Percentiles rank a stretch among this genome's conserved stretches.
These are phyloP conservation scores for Sinosuthora webbiana DNA, from an alignment of 2,113 vertebrate species.

Conservation along the genomic window DNA sequence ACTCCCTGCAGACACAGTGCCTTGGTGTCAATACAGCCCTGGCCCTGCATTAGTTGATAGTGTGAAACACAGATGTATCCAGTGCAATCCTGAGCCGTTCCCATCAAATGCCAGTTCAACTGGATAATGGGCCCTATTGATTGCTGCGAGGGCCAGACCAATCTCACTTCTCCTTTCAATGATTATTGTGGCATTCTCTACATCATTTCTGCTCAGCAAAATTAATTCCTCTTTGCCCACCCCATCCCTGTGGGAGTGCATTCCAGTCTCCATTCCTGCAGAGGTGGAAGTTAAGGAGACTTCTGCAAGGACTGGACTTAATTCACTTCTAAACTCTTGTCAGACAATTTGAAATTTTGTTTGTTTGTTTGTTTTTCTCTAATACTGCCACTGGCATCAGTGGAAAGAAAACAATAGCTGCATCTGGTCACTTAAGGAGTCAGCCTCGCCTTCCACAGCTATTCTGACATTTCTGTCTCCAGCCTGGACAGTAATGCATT, in stretches of 20 bases:
- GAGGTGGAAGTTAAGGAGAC: background rate
- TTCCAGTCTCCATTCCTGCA: background rate
- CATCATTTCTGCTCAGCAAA: conserved; percentile 23
- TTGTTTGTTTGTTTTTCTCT: background rate
- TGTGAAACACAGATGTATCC: background rate
- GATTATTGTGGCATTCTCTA: conserved; percentile 35
- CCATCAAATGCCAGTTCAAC: conserved; percentile 27
- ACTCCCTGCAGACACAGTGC: background rate
- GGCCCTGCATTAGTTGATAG: background rate
- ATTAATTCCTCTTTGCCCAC: conserved; percentile 11
- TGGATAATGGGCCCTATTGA: conserved; percentile 44
- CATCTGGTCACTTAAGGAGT: conserved; percentile 43
- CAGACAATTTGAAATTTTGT: background rate
- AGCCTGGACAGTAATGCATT: conserved; percentile 42
- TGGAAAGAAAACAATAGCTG: conserved; percentile 46
- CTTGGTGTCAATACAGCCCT: background rate
- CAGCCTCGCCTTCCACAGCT: background rate
- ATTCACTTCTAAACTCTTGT: conserved; percentile 26
- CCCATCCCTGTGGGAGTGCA: background rate
- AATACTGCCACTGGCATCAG: conserved; percentile 8
- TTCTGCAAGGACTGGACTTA: background rate
- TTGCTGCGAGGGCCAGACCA: background rate
- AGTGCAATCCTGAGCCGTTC: background rate
- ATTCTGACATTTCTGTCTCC: conserved; percentile 28
- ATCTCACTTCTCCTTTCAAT: conserved; percentile 44